Evolutionary conservation across 2,888 invertebrate species (phyloP).

Genomic region (Lapara coniferarum): DNA sequence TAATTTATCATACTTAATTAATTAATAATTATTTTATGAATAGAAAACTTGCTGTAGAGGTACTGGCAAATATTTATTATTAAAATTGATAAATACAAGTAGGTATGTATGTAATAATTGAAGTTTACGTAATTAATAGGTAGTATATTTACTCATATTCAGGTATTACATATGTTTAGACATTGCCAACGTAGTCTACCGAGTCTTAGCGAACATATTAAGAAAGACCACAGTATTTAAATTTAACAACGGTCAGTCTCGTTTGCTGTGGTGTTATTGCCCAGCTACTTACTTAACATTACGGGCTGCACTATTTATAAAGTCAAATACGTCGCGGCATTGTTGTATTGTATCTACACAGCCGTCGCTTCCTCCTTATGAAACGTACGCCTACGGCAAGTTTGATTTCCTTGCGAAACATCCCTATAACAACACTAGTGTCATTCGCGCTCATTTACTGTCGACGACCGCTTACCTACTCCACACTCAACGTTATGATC

Average conservation of each 20-base stretch:
- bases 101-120: no score
- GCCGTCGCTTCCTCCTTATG: conserved; percentile 68
- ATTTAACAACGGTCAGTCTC: conserved; percentile 34
- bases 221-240: conserved; percentile 25
- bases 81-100: no score
- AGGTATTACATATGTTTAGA: not conserved
- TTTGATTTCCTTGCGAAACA: conserved; percentile 60
- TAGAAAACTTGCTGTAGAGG: no score
- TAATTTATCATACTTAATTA: no score
- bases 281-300: conserved; percentile 53
- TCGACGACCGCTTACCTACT: conserved; percentile 40
- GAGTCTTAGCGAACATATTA: not conserved
- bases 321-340: conserved; percentile 74
- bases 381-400: conserved; percentile 58
- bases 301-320: conserved; percentile 75
- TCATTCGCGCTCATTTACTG: conserved; percentile 32
- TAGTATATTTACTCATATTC: no score
- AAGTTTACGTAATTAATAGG: no score
- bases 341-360: conserved; percentile 74
- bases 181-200: not conserved
- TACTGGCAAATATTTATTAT: no score
- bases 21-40: no score
- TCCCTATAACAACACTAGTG: conserved; percentile 42
- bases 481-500: not conserved
- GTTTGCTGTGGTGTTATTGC: conserved; percentile 41